Evolutionary conservation across 2,888 invertebrate genomes (phyloP).

Genomic region (Orthosia gracilis): DNA sequence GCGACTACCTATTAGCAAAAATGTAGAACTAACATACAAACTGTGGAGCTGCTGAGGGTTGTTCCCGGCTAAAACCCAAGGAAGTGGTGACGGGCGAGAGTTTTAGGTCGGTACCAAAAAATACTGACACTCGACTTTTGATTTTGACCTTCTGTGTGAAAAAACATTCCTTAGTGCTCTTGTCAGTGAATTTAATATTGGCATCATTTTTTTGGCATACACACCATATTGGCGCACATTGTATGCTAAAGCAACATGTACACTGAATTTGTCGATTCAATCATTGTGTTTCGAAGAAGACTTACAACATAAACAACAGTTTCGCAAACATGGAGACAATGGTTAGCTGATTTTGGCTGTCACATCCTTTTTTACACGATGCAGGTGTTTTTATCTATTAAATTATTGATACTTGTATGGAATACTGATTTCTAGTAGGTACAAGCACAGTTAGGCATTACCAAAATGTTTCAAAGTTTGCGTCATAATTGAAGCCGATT

Average conservation of each 20-base stretch:
- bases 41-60: too few species aligned
- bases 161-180: too few species aligned
- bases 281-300: not conserved
- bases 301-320: constrained; percentile 27
- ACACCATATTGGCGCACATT: not conserved
- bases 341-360: not conserved
- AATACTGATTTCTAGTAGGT: constrained; percentile 29
- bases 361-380: not conserved
- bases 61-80: too few species aligned
- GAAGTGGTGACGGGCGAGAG: too few species aligned
- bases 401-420: not conserved
- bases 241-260: constrained; percentile 7
- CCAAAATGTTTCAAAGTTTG: not conserved
- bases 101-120: too few species aligned
- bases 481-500: too few species aligned
- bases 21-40: too few species aligned
- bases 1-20: too few species aligned
- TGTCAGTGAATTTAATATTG: too few species aligned
- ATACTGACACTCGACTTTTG: too few species aligned
- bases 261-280: not conserved
- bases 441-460: too few species aligned
- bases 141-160: not conserved
- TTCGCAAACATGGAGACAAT: constrained; percentile 28
- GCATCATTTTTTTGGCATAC: not conserved
- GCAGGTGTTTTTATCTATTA: constrained; percentile 20